A percentile compares a stretch with the other conserved stretches of the same genome.
These are phyloP conservation scores for Biston betularia DNA, from an alignment of 2,888 invertebrate genomes.

Conservation along the genomic window DNA sequence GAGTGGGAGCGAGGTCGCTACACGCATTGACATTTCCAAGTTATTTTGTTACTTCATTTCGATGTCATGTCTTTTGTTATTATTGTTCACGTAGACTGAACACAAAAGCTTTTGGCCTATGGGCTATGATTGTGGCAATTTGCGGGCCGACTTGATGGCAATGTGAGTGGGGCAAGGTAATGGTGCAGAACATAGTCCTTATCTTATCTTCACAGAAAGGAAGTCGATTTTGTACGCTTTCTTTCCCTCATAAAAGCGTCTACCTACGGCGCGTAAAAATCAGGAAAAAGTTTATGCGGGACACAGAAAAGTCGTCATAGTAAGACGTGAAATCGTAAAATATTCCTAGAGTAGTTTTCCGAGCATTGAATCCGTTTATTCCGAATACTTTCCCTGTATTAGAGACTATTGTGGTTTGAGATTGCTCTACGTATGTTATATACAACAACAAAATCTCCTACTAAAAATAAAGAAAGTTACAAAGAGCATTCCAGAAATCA, in stretches of 20 bases:
- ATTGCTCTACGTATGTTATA: slow-evolving; percentile 11
- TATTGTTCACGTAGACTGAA: slow-evolving; percentile 49
- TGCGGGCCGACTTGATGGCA: slow-evolving; percentile 12
- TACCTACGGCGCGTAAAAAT: slow-evolving; percentile 13
- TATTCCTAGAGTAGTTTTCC: slow-evolving; percentile 45
- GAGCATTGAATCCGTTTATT: slow-evolving; percentile 52
- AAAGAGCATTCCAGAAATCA: slow-evolving; percentile 14
- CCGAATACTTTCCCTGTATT: slow-evolving; percentile 46
- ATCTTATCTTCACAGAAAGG: slow-evolving; percentile 27
- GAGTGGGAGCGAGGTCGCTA: slow-evolving; percentile 77
- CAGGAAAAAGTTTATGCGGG: slow-evolving; percentile 28
- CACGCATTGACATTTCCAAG: slow-evolving; percentile 79
- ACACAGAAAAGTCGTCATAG: slow-evolving; percentile 28
- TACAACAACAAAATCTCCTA: slow-evolving; percentile 5
- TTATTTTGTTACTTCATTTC: slow-evolving; percentile 71
- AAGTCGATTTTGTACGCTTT: slow-evolving; percentile 17
- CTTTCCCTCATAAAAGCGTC: slow-evolving; percentile 16
- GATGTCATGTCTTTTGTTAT: slow-evolving; percentile 68
- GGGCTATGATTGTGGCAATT: slow-evolving; percentile 37
- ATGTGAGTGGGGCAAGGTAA: slow-evolving; percentile 17
- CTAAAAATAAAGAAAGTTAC: slow-evolving; percentile 14
- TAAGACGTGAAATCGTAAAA: slow-evolving; percentile 43
- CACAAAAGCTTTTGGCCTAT: slow-evolving; percentile 42
- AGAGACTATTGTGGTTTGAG: slow-evolving; percentile 47
- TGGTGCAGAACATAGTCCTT: slow-evolving; percentile 22